Evolutionary conservation across 2,888 invertebrate species (phyloP), one percentile per base, ranked within the genome.

Genomic region (Plagodis dolabraria): DNA sequence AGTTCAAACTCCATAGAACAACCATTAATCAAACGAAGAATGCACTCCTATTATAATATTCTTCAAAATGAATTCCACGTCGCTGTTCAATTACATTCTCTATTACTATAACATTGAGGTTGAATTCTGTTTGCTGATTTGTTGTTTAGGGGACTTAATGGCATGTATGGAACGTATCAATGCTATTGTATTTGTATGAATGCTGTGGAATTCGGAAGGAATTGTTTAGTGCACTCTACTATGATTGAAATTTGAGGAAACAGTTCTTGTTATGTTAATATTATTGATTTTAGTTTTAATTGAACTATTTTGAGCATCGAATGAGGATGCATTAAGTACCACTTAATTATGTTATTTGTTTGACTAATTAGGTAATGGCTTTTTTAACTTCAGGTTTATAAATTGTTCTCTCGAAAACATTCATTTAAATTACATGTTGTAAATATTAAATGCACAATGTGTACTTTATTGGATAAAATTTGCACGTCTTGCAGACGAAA

Each of bases 11-110:
- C 59, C 57, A 58, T 64, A 62, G 44, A 44, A 43, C 36, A 61
- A 69, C 67, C 66, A 70, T 69, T 64, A 56, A 62, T 62, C 65
- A 65, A 66, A 63, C 63, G 63, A 72, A 71, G 70, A 79, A 77
- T 73, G 75, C 70, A 74, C 43, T 54, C 56, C 57, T 65, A 64
- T 63, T 64, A 65, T 63, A 63, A 54, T 62, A 42, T 42, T 64
- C 47, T 53, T 45, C 52, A 12, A 55, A 64, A 60, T 57, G 45
- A 33, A 43, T 44, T 46, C 11, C 9, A 7, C 5, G 12, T 49
- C 7, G 33, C 0, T 46, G 53, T 11, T 55, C 7, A 5, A 48
- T 36, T 52, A 54, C 63, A 45, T 51, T 33, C 38, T 47, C n/a
- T 67, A 45, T 33, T 11, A 0, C 0, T 48, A 33, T 12, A 0